These are phyloP conservation scores for Pseudanteris insignis DNA, from an alignment of 2,888 invertebrate species.

Conservation along the genomic window DNA sequence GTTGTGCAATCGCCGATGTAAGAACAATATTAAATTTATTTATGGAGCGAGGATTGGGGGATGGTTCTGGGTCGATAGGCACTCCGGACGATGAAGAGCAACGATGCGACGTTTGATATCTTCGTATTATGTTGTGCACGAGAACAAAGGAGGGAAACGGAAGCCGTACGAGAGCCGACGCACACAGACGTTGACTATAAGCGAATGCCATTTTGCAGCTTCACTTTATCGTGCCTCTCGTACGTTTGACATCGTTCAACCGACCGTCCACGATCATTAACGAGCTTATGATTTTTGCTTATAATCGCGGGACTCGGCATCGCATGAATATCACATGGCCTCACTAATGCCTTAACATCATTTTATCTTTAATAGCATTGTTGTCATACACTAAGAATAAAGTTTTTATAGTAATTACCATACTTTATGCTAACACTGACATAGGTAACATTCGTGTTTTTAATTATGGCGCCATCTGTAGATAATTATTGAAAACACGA, in stretches of 20 bases:
- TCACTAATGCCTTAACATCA: no score
- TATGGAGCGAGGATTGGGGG: constrained; percentile 47
- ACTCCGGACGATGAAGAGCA: constrained; percentile 33
- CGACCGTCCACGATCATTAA: constrained; percentile 2
- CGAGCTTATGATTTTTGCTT: not conserved
- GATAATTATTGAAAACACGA: no score
- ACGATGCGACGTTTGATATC: constrained; percentile 46
- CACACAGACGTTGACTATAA: constrained; percentile 45
- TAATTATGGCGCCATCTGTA: no score
- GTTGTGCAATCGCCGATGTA: constrained; percentile 54
- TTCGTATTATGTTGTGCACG: constrained; percentile 46
- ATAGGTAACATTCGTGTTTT: no score
- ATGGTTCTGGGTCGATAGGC: constrained; percentile 47
- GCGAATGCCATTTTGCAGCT: constrained; percentile 47
- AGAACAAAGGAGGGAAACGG: constrained; percentile 47
- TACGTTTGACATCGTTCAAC: constrained; percentile 28
- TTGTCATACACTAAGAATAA: no score
- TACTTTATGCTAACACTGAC: no score
- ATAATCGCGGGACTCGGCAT: not conserved
- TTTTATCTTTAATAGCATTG: no score
- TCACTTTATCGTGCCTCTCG: constrained; percentile 39
- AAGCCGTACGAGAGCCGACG: constrained; percentile 48
- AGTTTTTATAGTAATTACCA: no score
- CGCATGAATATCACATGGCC: no score
- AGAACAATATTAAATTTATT: constrained; percentile 58